A percentile compares a stretch with the other conserved stretches of the same genome.
Evolutionary conservation across 2,797 vertebrate species (phyloP).

Genomic region (Valencia hispanica): DNA sequence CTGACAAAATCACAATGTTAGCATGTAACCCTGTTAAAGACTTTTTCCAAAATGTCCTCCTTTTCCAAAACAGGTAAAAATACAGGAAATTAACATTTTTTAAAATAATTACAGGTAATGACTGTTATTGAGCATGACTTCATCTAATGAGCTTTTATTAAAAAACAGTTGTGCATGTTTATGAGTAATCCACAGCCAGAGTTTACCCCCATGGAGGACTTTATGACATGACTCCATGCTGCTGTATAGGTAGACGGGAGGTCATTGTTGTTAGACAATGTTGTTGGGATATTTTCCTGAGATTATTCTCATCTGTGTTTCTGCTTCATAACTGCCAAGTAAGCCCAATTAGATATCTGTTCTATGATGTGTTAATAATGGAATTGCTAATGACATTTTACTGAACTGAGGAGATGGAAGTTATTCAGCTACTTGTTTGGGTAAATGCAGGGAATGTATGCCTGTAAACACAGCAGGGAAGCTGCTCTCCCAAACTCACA

Average conservation of each 20-base stretch:
- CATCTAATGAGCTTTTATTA: neutral
- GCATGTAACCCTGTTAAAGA: neutral
- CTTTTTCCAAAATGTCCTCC: neutral
- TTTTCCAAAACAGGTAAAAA: neutral
- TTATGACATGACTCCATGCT: neutral
- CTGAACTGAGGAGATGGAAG: neutral
- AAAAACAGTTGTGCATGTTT: neutral
- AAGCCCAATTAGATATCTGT: conserved; percentile 1
- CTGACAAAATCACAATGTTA: neutral
- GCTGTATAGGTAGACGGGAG: neutral
- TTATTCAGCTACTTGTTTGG: neutral
- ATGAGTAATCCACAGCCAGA: too few relatives aligned
- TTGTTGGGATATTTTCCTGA: neutral
- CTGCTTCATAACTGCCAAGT: neutral
- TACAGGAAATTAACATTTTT: conserved; percentile 1
- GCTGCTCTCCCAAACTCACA: neutral
- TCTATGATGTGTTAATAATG: neutral
- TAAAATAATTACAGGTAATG: conserved; percentile 1
- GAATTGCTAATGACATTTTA: neutral
- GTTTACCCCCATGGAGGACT: neutral
- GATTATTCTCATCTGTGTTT: neutral
- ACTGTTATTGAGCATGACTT: conserved; percentile 2
- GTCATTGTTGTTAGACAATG: neutral
- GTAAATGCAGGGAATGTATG: neutral
- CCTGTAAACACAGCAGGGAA: neutral